phyloP scores from a whole-genome alignment of 2,888 invertebrate species.

The Diaperis boleti region DNA sequence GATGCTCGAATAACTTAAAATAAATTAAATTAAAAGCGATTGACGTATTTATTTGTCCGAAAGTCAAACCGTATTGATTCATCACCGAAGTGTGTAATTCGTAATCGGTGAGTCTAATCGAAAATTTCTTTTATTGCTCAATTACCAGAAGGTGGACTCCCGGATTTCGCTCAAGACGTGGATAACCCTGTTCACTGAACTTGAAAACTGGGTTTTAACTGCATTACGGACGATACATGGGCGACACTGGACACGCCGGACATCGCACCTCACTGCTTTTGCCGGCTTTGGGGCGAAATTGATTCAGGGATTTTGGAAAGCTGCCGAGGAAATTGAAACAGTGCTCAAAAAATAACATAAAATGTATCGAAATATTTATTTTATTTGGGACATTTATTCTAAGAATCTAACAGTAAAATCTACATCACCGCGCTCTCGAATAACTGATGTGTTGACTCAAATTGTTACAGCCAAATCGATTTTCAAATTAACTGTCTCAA shows the following conservation, averaged over 20 bases:
- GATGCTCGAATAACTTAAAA: constrained; percentile 45
- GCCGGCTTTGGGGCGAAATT: constrained; percentile 40
- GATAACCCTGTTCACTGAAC: constrained; percentile 33
- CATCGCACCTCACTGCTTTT: constrained; percentile 46
- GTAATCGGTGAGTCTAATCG: constrained; percentile 41
- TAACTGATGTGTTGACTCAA: too few species aligned
- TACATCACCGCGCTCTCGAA: too few species aligned
- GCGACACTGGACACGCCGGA: constrained; percentile 42
- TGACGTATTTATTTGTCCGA: constrained; percentile 21
- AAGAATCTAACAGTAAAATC: too few species aligned
- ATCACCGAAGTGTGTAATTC: constrained; percentile 39
- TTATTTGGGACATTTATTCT: too few species aligned
- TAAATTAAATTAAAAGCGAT: constrained; percentile 43
- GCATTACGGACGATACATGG: constrained; percentile 49
- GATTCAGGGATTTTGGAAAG: constrained; percentile 31
- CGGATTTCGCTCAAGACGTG: constrained; percentile 31
- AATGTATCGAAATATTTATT: too few species aligned
- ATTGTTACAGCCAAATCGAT: too few species aligned
- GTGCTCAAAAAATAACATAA: not conserved
- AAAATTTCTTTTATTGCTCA: constrained; percentile 38
- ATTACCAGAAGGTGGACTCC: constrained; percentile 36
- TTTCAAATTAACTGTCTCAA: too few species aligned
- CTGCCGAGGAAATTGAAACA: constrained; percentile 1
- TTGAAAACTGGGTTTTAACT: constrained; percentile 42
- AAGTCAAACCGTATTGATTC: constrained; percentile 35